These are phyloP conservation scores for Panthera leo DNA, from an alignment of 2,113 vertebrate species.

Conservation along the genomic window DNA sequence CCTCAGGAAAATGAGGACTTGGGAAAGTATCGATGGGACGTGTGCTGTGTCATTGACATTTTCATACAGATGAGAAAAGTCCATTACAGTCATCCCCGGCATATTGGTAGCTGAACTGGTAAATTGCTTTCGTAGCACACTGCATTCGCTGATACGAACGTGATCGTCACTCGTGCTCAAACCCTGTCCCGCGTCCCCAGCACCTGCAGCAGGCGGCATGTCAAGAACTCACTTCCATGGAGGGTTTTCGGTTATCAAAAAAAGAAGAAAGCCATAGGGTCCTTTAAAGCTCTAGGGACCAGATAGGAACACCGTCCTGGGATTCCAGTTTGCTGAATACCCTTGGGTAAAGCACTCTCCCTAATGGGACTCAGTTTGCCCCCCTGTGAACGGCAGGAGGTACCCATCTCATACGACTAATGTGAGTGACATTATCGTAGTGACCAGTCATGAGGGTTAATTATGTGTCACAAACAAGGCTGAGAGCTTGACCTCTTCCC, in stretches of 20 bases:
- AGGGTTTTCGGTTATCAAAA: background rate
- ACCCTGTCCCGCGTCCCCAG: background rate
- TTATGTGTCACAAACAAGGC: background rate
- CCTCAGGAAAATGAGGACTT: background rate
- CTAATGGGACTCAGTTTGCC: background rate
- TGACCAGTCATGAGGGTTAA: background rate
- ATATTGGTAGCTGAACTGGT: background rate
- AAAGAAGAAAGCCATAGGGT: background rate
- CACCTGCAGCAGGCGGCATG: background rate
- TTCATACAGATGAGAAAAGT: background rate
- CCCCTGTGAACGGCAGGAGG: background rate
- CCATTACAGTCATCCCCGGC: background rate
- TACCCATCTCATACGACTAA: fast-evolving
- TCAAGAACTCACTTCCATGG: background rate
- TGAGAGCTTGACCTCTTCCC: background rate
- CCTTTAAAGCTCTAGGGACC: background rate
- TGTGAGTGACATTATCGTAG: background rate
- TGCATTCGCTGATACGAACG: background rate
- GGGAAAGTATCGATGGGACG: background rate
- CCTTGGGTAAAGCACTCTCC: background rate
- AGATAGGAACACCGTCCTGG: background rate
- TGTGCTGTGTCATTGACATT: background rate
- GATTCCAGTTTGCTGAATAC: background rate
- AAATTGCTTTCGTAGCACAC: background rate
- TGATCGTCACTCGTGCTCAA: background rate